Percentiles rank a stretch among this genome's conserved stretches.
Evolutionary conservation across 2,888 invertebrate genomes (phyloP).

Genomic region (Mythimna pallens): DNA sequence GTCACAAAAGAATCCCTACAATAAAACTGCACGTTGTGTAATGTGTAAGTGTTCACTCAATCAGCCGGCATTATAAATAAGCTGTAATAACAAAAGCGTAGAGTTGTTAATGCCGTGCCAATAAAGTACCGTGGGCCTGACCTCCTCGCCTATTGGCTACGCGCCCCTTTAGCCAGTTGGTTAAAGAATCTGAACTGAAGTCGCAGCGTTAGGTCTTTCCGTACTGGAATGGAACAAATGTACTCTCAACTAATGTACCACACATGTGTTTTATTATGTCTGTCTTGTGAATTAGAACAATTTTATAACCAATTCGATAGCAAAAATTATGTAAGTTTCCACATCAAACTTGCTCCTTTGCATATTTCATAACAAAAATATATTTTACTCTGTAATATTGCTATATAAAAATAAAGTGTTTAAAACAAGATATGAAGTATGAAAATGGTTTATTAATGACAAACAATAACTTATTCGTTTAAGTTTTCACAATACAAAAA

Average conservation of each 20-base stretch:
- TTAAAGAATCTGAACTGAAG: conserved; percentile 99
- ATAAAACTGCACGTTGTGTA: conserved; percentile 83
- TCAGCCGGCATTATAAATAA: conserved; percentile 73
- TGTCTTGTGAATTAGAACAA: conserved; percentile 66
- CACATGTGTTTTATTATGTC: conserved; percentile 66
- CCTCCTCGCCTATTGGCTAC: conserved; percentile 93
- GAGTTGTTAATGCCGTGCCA: conserved; percentile 87
- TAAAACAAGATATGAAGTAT: not conserved
- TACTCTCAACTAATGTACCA: conserved; percentile 78
- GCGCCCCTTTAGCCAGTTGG: conserved; percentile 96
- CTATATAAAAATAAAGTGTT: conserved; percentile 8
- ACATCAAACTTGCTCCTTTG: not conserved
- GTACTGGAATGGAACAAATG: conserved; percentile 94
- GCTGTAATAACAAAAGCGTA: conserved; percentile 87
- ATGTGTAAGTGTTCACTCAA: conserved; percentile 82
- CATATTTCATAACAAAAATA: not conserved
- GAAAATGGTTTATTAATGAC: conserved; percentile 6
- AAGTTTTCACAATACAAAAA: conserved; percentile 17
- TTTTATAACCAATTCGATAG: conserved; percentile 24
- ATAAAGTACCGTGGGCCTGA: conserved; percentile 83
- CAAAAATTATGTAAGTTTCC: not conserved
- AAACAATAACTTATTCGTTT: not conserved
- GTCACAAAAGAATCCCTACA: conserved; percentile 23
- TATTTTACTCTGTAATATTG: not conserved
- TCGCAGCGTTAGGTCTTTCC: conserved; percentile 98